Conservation (phyloP, 1,140 invertebrate species). For the Brachionus sp. region DNA sequence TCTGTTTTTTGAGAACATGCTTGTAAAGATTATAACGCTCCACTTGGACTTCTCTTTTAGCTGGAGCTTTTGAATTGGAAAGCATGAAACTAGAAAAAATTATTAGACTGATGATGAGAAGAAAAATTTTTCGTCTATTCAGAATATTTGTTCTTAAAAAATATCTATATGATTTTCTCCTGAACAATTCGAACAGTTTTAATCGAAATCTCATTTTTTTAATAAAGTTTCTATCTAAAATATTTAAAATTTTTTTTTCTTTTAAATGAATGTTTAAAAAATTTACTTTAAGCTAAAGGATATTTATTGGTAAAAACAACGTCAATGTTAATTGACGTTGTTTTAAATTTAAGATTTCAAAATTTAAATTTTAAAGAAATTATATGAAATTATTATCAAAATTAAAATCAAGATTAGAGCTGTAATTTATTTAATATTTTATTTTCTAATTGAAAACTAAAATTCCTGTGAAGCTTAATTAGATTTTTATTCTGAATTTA, state of each 20-base stretch:
- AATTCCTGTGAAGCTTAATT: too few species aligned
- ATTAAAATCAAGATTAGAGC: too few species aligned
- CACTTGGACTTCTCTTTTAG: background rate
- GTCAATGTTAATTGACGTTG: too few species aligned
- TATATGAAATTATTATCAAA: too few species aligned
- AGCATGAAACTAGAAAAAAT: background rate
- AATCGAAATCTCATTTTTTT: background rate
- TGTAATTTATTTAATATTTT: too few species aligned
- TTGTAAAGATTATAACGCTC: slow-evolving; percentile 16
- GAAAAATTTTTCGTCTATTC: background rate
- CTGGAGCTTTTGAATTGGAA: background rate
- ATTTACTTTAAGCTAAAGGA: too few species aligned
- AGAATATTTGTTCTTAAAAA: background rate
- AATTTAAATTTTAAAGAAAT: too few species aligned
- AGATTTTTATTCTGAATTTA: too few species aligned
- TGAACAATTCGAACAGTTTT: background rate
- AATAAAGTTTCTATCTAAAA: background rate
- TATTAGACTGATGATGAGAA: background rate
- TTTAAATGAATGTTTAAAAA: too few species aligned
- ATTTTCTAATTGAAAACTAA: too few species aligned
- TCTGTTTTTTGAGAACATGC: slow-evolving; percentile 9
- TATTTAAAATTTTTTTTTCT: background rate
- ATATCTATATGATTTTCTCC: background rate
- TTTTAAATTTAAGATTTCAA: too few species aligned
- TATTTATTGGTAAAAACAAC: too few species aligned